Conservation (phyloP, 1,140 invertebrate species). For the Drosophila pectinifera region DNA sequence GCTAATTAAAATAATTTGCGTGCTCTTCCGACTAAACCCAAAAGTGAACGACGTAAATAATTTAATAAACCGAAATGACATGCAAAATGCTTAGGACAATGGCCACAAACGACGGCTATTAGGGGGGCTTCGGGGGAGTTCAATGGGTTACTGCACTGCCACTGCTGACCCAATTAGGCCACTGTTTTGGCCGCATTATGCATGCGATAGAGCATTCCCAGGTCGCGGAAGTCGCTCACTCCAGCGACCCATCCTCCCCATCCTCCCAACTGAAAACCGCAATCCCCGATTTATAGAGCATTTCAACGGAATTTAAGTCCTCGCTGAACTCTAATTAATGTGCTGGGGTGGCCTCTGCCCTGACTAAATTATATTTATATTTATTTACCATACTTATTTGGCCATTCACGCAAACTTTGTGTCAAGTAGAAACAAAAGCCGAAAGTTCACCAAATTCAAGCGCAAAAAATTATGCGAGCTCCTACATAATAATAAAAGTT, state of each 20-base stretch:
- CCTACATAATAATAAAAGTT: conserved; percentile 55
- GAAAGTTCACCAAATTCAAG: conserved; percentile 57
- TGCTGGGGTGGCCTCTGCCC: not conserved
- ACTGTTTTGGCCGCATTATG: conserved; percentile 59
- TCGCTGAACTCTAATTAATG: conserved; percentile 39
- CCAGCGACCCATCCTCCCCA: not conserved
- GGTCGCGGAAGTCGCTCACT: conserved; percentile 27
- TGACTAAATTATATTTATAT: conserved; percentile 2
- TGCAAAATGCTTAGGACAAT: conserved; percentile 51
- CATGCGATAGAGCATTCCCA: conserved; percentile 21
- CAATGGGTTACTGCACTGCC: conserved; percentile 31
- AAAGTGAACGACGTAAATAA: conserved; percentile 62
- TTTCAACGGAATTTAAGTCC: conserved; percentile 34
- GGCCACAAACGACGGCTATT: conserved; percentile 29
- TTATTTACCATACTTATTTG: conserved; percentile 46
- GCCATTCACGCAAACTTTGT: conserved; percentile 33
- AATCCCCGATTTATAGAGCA: conserved; percentile 9
- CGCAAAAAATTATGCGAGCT: conserved; percentile 38
- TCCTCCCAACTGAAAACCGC: conserved; percentile 18
- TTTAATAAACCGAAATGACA: conserved; percentile 77
- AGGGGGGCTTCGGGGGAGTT: not conserved
- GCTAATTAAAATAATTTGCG: conserved; percentile 74
- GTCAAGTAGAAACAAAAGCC: conserved; percentile 50
- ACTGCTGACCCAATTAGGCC: conserved; percentile 70
- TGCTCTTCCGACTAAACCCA: conserved; percentile 32